A percentile compares a stretch with the other conserved stretches of the same genome.
These are phyloP conservation scores for Limonius californicus DNA, from an alignment of 1,140 invertebrate species.

Conservation along the genomic window DNA sequence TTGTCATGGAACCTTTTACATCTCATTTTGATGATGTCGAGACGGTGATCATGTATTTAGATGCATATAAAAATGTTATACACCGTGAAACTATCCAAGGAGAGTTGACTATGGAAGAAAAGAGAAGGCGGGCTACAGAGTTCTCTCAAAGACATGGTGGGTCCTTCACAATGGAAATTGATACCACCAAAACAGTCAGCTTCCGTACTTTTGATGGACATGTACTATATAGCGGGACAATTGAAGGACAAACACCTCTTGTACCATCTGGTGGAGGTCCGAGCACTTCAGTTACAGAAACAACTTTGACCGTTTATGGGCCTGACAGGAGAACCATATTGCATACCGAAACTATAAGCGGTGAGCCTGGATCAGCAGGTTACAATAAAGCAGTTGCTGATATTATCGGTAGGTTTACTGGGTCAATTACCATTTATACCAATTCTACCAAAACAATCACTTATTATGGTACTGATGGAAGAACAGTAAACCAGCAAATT, in stretches of 20 bases:
- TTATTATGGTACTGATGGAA: neutral
- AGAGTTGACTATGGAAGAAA: neutral
- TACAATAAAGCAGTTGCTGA: neutral
- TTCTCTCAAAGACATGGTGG: neutral
- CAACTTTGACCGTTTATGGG: neutral
- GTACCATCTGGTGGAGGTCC: neutral
- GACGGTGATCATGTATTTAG: neutral
- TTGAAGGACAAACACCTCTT: neutral
- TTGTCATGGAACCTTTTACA: neutral
- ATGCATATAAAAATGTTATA: neutral
- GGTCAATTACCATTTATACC: neutral
- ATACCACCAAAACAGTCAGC: neutral
- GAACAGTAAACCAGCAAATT: neutral
- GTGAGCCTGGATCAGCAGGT: neutral
- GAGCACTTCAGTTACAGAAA: neutral
- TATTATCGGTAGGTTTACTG: neutral
- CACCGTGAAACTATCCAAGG: neutral
- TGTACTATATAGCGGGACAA: neutral
- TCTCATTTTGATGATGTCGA: neutral
- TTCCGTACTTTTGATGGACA: neutral
- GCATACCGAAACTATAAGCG: neutral
- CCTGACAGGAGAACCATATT: conserved; percentile 1
- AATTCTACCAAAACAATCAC: conserved; percentile 1
- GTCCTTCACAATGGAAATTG: neutral
- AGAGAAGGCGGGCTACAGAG: too few relatives aligned